Evolutionary conservation across 2,797 vertebrate genomes (phyloP), one percentile per base, ranked within the genome.

Genomic region (Jordanella pulchra): DNA sequence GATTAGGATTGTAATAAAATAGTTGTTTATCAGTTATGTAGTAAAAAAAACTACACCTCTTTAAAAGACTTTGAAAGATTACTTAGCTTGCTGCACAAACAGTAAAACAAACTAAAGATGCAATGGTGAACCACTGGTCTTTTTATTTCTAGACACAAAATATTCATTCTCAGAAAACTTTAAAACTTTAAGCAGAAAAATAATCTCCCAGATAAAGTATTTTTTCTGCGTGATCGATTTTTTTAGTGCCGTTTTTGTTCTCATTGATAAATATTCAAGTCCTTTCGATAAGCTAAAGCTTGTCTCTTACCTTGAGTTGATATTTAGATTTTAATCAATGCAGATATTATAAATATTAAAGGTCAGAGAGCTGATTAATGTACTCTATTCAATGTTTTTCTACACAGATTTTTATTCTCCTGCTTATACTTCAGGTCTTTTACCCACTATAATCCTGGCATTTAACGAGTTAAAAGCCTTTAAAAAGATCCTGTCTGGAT

Each of bases 31-130:
- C 23, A 7, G 6, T 48, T 48, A 15, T 48, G 15, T 39, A 7
- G 5, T 7, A 4, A 39, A 39, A 39, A 7, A 39, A 39, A 39
- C 9, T 39, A 39, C 35, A 39, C 35, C 35, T 39, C 35, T 39
- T 2, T 39, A 5, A n/a, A n/a, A n/a, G n/a, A n/a, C 9, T 39
- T 39, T 7, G 9, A 39, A 39, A 39, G 35, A 54, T 54, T 54
- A 73, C 60, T 81, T 30, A 54, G 47, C 30, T 75, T 56, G 53
- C 73, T 79, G 65, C 58, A 73, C 44, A 75, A 75, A 87, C 30
- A 51, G 48, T 45, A 64, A 81, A 58, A 64, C n/a, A 45, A 67
- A 75, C 10, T n/a, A 3, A n/a, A 23, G 63, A 44, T 12, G 53
- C 27, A 27, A 23, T 48, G 48, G 54, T 21, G 10, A 48, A 67